Evolutionary conservation across 2,888 invertebrate species (phyloP).

Genomic region (Polietes domitor): DNA sequence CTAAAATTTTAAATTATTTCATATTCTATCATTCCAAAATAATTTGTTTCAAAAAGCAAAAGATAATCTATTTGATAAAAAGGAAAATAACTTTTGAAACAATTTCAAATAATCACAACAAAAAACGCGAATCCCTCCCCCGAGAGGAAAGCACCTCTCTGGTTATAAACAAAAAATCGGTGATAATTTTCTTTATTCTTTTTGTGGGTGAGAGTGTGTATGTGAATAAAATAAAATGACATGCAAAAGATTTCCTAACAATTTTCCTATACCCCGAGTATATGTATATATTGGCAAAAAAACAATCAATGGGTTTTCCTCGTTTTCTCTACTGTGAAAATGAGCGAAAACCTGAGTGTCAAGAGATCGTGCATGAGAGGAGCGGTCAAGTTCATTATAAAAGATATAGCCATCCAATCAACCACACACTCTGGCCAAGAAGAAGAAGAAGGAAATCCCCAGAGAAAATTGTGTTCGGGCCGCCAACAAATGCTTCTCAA

Average conservation of each 20-base stretch:
- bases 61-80: conserved; percentile 15
- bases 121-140: conserved; percentile 6
- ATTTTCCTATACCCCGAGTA: no score
- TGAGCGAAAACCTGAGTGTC: background rate
- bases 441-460: background rate
- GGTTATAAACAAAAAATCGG: background rate
- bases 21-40: conserved; percentile 1
- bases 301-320: background rate
- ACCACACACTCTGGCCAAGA: background rate
- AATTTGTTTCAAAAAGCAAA: background rate
- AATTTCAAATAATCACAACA: conserved; percentile 1
- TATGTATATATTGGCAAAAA: no score
- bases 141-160: background rate
- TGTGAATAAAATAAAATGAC: no score
- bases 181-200: background rate
- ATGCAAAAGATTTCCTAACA: no score
- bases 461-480: background rate
- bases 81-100: background rate
- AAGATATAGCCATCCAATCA: background rate
- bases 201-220: background rate
- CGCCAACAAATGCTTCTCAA: conserved; percentile 28
- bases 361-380: background rate
- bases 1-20: background rate
- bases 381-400: conserved; percentile 56
- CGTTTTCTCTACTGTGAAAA: background rate